Conservation (phyloP, 2,113 vertebrate species). For the Bambusicola thoracicus region DNA sequence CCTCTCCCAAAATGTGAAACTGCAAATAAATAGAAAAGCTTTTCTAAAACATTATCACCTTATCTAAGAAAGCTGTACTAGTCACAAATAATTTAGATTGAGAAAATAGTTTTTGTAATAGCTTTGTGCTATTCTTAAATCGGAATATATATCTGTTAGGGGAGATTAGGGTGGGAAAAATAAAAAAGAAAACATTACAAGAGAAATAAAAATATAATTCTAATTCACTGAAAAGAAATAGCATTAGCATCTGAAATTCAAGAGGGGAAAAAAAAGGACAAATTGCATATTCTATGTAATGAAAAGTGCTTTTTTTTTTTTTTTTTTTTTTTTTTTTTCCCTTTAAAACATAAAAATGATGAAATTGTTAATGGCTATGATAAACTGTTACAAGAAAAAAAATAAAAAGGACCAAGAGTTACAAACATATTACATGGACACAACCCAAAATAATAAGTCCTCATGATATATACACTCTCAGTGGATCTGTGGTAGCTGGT, state of each 20-base stretch:
- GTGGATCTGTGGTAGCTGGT: background rate
- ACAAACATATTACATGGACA: background rate
- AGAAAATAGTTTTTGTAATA: background rate
- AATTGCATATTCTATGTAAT: background rate
- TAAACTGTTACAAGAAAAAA: background rate
- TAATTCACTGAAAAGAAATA: background rate
- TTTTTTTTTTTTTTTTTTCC: background rate
- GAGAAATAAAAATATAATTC: background rate
- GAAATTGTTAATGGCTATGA: background rate
- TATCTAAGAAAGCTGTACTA: background rate
- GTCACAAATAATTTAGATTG: background rate
- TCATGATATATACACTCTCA: background rate
- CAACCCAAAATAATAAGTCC: background rate
- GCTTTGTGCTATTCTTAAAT: background rate
- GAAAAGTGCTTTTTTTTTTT: background rate
- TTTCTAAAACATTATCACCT: background rate
- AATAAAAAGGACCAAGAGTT: fast-evolving
- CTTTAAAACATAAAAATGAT: background rate
- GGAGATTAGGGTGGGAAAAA: background rate
- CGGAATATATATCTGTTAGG: background rate
- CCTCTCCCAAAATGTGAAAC: too few relatives aligned
- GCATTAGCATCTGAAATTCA: background rate
- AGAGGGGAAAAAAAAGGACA: background rate
- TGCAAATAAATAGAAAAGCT: too few relatives aligned
- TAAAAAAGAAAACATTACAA: background rate